A percentile compares a stretch with the other conserved stretches of the same genome.
Conservation (phyloP, 2,888 invertebrate species). For the Drosophila quinaria region DNA sequence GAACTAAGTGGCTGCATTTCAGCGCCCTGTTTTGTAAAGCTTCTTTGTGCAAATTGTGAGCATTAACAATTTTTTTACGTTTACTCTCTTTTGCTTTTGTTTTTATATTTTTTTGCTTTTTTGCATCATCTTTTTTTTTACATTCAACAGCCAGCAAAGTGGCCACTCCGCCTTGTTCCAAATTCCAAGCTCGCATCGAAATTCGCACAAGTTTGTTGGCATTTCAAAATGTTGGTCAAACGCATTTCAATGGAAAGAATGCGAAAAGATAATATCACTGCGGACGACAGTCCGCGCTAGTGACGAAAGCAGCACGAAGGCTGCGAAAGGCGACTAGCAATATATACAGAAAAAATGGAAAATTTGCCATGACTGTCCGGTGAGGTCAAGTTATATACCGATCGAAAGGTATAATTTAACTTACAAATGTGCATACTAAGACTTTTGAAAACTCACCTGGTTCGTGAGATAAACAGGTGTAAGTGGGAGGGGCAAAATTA, state of each 20-base stretch:
- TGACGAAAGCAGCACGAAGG: no score
- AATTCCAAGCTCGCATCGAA: slow-evolving; percentile 1
- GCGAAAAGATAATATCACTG: no score
- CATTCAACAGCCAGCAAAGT: slow-evolving; percentile 1
- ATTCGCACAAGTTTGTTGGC: neutral
- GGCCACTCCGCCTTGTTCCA: neutral
- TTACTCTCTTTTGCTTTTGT: neutral
- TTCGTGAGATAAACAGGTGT: no score
- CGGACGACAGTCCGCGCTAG: no score
- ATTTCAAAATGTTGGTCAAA: neutral
- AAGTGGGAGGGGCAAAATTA: no score
- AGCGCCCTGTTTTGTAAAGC: slow-evolving; percentile 55
- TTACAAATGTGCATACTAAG: no score
- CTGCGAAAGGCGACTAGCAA: no score
- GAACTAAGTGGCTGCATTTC: slow-evolving; percentile 66
- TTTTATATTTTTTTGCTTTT: slow-evolving; percentile 5
- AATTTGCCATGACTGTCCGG: no score
- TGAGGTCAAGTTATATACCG: no score
- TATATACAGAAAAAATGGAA: no score
- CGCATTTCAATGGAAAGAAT: neutral
- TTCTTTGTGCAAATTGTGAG: slow-evolving; percentile 67
- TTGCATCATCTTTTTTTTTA: slow-evolving; percentile 3
- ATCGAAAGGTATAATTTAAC: no score
- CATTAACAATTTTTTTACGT: slow-evolving; percentile 38
- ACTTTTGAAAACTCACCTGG: no score